Conservation (phyloP, 2,797 vertebrate species). For the Rhyacichthys aspro region DNA sequence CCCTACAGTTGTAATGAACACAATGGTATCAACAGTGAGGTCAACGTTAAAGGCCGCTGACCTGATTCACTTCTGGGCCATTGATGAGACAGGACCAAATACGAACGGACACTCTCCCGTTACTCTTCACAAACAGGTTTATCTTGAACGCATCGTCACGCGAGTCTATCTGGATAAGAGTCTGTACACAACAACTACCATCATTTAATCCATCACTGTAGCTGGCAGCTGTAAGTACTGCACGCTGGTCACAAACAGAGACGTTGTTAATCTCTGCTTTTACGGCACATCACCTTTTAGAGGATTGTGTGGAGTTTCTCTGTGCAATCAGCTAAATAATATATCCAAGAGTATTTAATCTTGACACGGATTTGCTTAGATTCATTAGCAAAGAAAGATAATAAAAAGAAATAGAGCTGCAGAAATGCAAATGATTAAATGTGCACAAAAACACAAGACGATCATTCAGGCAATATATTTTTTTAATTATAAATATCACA, state of each 20-base stretch:
- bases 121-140: slow-evolving; percentile 24
- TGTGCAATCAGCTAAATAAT: slow-evolving; percentile 4
- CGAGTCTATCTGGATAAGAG: slow-evolving; percentile 9
- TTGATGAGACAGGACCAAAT: slow-evolving; percentile 14
- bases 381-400: too few relatives aligned
- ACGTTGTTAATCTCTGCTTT: slow-evolving; percentile 39
- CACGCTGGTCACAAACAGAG: slow-evolving; percentile 22
- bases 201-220: slow-evolving; percentile 52
- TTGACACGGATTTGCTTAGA: neutral
- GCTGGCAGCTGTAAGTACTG: slow-evolving; percentile 36
- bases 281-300: slow-evolving; percentile 30
- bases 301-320: slow-evolving; percentile 4
- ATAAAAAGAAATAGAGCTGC: too few relatives aligned
- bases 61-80: slow-evolving; percentile 42
- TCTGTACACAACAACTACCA: slow-evolving; percentile 30
- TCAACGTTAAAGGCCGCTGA: slow-evolving; percentile 31
- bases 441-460: too few relatives aligned
- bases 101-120: slow-evolving; percentile 3
- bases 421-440: too few relatives aligned
- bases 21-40: slow-evolving; percentile 30
- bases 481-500: too few relatives aligned
- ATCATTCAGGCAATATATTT: too few relatives aligned
- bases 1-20: slow-evolving; percentile 30
- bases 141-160: slow-evolving; percentile 10
- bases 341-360: neutral